Conservation (phyloP, 2,113 vertebrate genomes). For the Bungarus multicinctus region DNA sequence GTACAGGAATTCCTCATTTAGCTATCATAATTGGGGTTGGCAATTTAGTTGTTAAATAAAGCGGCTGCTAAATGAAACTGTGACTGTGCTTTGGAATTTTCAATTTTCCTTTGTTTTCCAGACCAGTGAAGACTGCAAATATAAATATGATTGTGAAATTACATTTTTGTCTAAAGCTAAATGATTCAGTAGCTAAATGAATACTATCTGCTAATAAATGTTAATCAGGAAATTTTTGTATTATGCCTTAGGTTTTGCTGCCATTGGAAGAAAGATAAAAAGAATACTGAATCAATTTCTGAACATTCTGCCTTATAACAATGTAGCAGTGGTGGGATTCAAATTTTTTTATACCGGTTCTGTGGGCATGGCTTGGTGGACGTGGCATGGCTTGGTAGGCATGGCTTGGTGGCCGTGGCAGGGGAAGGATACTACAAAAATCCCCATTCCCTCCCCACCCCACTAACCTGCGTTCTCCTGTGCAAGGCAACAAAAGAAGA, state of each 20-base stretch:
- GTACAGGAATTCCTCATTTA: not conserved
- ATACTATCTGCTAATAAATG: not conserved
- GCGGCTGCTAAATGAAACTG: not conserved
- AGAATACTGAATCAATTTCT: not conserved
- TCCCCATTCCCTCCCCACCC: no score
- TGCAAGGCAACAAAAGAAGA: no score
- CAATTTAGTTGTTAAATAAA: not conserved
- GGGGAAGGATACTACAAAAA: no score
- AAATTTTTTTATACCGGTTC: no score
- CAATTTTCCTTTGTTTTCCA: not conserved
- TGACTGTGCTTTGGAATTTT: not conserved
- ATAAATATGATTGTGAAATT: not conserved
- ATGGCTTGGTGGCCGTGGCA: no score
- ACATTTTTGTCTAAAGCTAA: not conserved
- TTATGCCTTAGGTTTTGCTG: not conserved
- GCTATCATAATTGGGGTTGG: not conserved
- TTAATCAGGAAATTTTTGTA: not conserved
- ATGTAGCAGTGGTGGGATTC: not conserved
- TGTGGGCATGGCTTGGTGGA: no score
- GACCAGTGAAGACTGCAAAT: not conserved
- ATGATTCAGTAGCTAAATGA: not conserved
- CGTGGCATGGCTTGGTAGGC: no score
- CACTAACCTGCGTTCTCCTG: no score
- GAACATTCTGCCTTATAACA: not conserved
- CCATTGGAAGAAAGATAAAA: not conserved